phyloP scores from a whole-genome alignment of 2,888 invertebrate species.

The Saturnia japonica region DNA sequence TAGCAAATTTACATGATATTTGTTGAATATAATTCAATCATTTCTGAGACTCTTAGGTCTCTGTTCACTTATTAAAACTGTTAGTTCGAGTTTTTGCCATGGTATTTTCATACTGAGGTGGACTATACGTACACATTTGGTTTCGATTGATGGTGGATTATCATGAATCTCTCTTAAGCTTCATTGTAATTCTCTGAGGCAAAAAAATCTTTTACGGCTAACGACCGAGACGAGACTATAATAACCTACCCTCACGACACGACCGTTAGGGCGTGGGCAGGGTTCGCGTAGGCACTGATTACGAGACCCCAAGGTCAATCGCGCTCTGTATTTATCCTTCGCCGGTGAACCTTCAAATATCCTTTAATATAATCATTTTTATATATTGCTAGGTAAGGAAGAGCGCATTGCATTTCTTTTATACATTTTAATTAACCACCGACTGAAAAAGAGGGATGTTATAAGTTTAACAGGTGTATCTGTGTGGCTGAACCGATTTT shows the following conservation, averaged over 20 bases:
- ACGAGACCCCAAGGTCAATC: conserved; percentile 36
- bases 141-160: not conserved
- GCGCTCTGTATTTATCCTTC: conserved; percentile 28
- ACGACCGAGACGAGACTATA: not conserved
- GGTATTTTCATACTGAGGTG: not conserved
- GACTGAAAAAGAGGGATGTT: too few species aligned
- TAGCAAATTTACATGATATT: too few species aligned
- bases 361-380: not conserved
- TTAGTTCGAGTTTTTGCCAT: too few species aligned
- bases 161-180: not conserved
- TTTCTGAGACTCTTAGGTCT: too few species aligned
- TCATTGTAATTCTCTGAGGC: not conserved
- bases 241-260: conserved; percentile 24
- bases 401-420: not conserved
- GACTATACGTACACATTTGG: not conserved
- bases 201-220: not conserved
- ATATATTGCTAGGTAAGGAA: not conserved
- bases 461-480: too few species aligned
- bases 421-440: too few species aligned
- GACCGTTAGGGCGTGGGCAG: conserved; percentile 29
- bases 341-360: not conserved
- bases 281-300: conserved; percentile 34
- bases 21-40: too few species aligned
- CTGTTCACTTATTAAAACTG: too few species aligned
- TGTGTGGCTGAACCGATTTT: too few species aligned